Conservation (phyloP, 2,113 vertebrate species). For the Dipodomys ordii region DNA sequence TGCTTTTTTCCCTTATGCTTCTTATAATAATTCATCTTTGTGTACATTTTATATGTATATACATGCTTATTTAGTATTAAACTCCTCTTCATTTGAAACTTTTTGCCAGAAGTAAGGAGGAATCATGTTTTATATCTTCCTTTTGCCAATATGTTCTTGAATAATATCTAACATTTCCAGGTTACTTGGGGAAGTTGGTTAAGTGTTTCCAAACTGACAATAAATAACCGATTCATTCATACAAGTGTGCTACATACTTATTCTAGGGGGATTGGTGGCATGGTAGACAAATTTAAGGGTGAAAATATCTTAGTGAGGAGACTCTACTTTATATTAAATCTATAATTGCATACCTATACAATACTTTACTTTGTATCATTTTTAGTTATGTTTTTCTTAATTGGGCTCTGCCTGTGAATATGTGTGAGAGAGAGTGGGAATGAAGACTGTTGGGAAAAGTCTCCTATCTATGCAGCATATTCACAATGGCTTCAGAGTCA, state of each 20-base stretch:
- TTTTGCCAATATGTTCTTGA: background rate
- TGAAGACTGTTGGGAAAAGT: background rate
- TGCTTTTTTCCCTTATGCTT: background rate
- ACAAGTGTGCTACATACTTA: background rate
- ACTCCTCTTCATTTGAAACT: background rate
- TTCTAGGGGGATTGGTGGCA: background rate
- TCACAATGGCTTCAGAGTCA: background rate
- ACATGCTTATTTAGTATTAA: background rate
- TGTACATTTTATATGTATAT: background rate
- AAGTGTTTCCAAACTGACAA: background rate
- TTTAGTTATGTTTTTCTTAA: background rate
- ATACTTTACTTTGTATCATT: background rate
- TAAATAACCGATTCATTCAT: background rate
- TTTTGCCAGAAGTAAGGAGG: constrained; percentile 7
- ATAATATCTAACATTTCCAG: background rate
- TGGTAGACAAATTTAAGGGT: background rate
- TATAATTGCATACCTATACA: background rate
- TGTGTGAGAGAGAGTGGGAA: background rate
- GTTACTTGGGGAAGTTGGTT: background rate
- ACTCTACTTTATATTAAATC: background rate
- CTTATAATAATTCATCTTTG: background rate
- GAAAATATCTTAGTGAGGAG: background rate
- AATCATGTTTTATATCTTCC: background rate
- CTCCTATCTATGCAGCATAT: background rate
- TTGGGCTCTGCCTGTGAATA: background rate